Base-by-base conservation (phyloP, 2,113 vertebrate species). In the Xiphias gladius region DNA sequence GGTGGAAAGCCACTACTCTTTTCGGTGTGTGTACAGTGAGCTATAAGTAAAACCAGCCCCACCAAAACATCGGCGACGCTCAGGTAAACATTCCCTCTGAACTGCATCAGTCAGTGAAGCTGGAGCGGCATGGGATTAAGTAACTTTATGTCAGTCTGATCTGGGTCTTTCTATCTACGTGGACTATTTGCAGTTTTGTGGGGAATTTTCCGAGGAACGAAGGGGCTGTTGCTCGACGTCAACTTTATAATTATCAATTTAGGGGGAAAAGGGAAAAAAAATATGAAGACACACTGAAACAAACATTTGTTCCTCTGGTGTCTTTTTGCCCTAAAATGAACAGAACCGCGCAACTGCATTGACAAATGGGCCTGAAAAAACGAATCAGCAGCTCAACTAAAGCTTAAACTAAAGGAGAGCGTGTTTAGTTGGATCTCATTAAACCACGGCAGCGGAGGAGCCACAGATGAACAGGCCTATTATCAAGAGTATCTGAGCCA, bases 401-500 rank as follows among this genome's bases (percentile, higher is more conserved):
- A 41, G 62, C 10, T 37, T 46, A 9, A 43, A 37, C 0, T 52
- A 11, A 20, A 17, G 26, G 14, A 35, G 22, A 43, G 0, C 1
- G 9, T 17, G 37, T 55, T 17, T 11, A 58, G 28, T 0, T 17
- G 1, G 19, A 58, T 2, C 8, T 52, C 10, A 86, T 76, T 50
- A 81, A 84, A 57, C 1, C 30, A 54, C 2, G 14, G 28, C 7
- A 54, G 6, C 54, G 14, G 26, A n/a, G n/a, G 12, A 66, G 57
- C 7, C 37, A 24, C 24, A 73, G 24, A 79, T 19, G 65, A 79
- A 72, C n/a, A 19, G 26, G 16, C 67, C 72, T 37, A 71, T 81
- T 77, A 71, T 66, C 32, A 39, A 4, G 37, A 39, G 7, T 9
- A 39, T 39, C 9, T 9, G 37, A 39, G 16, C 59, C 78, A 88